Evolutionary conservation across 1,140 invertebrate genomes (phyloP).

Genomic region (Sinonovacula constricta): DNA sequence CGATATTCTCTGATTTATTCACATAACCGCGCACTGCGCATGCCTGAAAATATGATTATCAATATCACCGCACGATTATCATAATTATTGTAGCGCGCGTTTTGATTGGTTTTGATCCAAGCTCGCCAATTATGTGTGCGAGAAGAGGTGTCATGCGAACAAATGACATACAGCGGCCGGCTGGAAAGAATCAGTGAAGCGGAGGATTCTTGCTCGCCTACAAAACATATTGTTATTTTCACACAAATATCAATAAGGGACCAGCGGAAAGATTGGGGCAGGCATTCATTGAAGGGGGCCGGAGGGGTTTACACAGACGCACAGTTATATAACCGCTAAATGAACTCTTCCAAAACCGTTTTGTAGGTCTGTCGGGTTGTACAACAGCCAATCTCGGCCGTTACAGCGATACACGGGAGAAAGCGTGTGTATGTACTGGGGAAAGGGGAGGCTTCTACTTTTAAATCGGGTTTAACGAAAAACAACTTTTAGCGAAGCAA

Average conservation of each 20-base stretch:
- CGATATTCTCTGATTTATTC: conserved; percentile 67
- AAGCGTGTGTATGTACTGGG: too few species aligned
- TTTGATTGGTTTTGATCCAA: conserved; percentile 62
- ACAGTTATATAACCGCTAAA: too few species aligned
- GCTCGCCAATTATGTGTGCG: conserved; percentile 51
- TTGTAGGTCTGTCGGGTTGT: too few species aligned
- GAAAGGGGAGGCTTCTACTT: too few species aligned
- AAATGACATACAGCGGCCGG: conserved; percentile 45
- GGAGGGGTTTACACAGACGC: too few species aligned
- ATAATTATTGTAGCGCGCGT: conserved; percentile 61
- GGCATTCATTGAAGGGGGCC: too few species aligned
- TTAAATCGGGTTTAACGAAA: too few species aligned
- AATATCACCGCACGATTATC: conserved; percentile 64
- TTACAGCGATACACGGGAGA: too few species aligned
- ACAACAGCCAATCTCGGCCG: too few species aligned
- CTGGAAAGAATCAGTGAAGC: conserved; percentile 34
- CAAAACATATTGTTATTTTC: conserved; percentile 53
- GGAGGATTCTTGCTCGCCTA: conserved; percentile 14
- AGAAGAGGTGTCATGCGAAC: conserved; percentile 32
- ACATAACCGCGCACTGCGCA: conserved; percentile 63
- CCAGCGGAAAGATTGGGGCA: too few species aligned
- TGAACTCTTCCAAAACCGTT: too few species aligned
- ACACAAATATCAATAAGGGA: conserved; percentile 41
- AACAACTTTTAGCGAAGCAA: too few species aligned
- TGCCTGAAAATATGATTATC: conserved; percentile 72